Base-by-base conservation (phyloP, 2,888 invertebrate species). In the Epirrhoe tristata region DNA sequence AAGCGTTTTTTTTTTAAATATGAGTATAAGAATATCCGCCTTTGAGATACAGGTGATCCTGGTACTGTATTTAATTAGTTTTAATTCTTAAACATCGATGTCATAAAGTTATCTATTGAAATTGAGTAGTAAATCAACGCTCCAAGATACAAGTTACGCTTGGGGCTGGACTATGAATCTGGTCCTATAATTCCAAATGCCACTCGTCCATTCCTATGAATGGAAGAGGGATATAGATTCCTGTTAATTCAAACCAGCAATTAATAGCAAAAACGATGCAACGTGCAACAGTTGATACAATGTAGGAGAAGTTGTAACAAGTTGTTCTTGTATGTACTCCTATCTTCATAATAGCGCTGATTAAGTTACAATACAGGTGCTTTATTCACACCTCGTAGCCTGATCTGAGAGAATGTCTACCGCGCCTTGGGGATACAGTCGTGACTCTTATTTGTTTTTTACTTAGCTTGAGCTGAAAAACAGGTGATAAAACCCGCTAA, bases 331-430 rank as follows among this genome's bases (percentile, higher is more conserved):
- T 63, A 46, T n/a, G n/a, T n/a, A n/a, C n/a, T 69, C 58, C 66
- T 59, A 60, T 63, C 53, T 68, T 61, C 66, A 70, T 54, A 64
- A 69, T 17, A 10, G 60, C 57, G 73, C 67, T 74, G 75, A 79
- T 79, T 79, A 74, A 74, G 70, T 6, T 79, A 80, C 81, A 76
- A 79, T 77, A 77, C 75, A 74, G 66, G 70, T 66, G 60, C 69
- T 73, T 74, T 73, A 71, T 77, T 77, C 74, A 75, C 78, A 75
- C 74, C 65, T 73, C 57, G 54, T 32, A 43, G 39, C 39, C 39
- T 43, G 34, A 34, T 12, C 12, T 43, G 39, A 12, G 39, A 10
- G 12, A 39, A 8, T 39, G 10, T 8, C n/a, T n/a, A n/a, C n/a
- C n/a, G n/a, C n/a, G n/a, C n/a, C n/a, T n/a, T n/a, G n/a, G n/a